These are phyloP conservation scores for Chaetorhynchus papuensis DNA, from an alignment of 2,113 vertebrate species.

Conservation along the genomic window DNA sequence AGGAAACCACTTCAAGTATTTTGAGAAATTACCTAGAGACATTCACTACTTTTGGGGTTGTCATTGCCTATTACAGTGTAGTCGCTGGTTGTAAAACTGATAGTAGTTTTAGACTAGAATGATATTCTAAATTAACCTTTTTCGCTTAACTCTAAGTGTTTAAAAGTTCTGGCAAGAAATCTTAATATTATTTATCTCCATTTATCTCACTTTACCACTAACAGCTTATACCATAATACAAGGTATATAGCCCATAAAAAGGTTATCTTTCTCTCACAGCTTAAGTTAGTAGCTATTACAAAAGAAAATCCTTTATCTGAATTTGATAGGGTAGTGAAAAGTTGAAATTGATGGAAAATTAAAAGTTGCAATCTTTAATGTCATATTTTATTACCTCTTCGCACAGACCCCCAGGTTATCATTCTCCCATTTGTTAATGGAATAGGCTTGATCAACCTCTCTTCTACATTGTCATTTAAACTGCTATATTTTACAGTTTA, in stretches of 20 bases:
- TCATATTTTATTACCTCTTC: slow-evolving; percentile 60
- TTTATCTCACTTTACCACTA: not conserved
- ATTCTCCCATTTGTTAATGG: slow-evolving; percentile 47
- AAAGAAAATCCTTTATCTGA: slow-evolving; percentile 34
- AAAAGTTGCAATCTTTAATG: slow-evolving; percentile 56
- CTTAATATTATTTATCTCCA: not conserved
- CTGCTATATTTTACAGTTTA: not conserved
- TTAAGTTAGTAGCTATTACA: slow-evolving; percentile 17
- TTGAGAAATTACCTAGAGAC: not conserved
- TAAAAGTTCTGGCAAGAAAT: not conserved
- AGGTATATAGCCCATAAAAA: not conserved
- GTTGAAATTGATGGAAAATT: slow-evolving; percentile 62
- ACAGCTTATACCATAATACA: not conserved
- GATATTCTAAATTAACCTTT: not conserved
- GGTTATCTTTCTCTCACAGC: not conserved
- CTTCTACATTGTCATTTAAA: slow-evolving; percentile 36
- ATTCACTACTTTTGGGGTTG: not conserved
- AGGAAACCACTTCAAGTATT: not conserved
- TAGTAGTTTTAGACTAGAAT: not conserved
- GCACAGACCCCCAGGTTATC: slow-evolving; percentile 16
- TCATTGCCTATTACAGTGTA: not conserved
- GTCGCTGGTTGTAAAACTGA: not conserved
- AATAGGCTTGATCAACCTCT: not conserved
- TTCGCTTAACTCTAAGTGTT: not conserved
- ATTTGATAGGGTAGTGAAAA: slow-evolving; percentile 54